Base-by-base conservation (phyloP, 2,797 vertebrate genomes). In the Brachyrhaphis roseni region DNA sequence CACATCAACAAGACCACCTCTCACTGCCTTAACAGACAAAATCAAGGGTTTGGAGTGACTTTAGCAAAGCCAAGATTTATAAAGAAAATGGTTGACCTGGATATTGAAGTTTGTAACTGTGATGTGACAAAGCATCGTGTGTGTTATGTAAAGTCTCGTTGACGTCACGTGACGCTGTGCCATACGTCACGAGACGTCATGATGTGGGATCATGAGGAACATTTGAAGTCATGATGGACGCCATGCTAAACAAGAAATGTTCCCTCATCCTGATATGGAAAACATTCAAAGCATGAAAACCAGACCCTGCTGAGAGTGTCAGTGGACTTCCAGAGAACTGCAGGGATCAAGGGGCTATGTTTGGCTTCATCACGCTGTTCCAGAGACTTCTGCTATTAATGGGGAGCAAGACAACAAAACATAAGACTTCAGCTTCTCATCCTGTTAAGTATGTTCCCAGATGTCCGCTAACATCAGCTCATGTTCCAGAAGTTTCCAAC, bases 401-500 rank as follows among this genome's bases (percentile, higher is more conserved):
- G 68, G 74, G 77, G 45, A 43, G 49, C n/a, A 83, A 86, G 82
- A 83, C 83, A 15, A 82, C 84, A 87, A 88, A 81, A 81, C 64
- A 51, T 31, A 75, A 74, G 72, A 79, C 55, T 76, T 76, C 26
- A 55, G 80, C 82, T 80, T 80, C 80, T 64, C 36, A 72, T 68
- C 70, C 57, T 45, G 34, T 81, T 78, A 53, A 72, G 55, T 73
- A 45, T 43, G 70, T 76, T 84, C 77, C 72, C 78, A 80, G 57
- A 83, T 55, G 85, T 89, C 72, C 31, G 0, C 0, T 18, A 78
- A 84, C 84, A 78, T 49, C 84, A 86, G 88, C 87, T 91, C 88
- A 80, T 88, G 86, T 93, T 93, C 70, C 89, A 87, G 51, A 84
- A 84, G 79, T 83, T 91, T 91, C 87, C 82, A 41, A 74, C 74